Base-by-base conservation (phyloP, 1,140 invertebrate species). In the Lepidurus apus region DNA sequence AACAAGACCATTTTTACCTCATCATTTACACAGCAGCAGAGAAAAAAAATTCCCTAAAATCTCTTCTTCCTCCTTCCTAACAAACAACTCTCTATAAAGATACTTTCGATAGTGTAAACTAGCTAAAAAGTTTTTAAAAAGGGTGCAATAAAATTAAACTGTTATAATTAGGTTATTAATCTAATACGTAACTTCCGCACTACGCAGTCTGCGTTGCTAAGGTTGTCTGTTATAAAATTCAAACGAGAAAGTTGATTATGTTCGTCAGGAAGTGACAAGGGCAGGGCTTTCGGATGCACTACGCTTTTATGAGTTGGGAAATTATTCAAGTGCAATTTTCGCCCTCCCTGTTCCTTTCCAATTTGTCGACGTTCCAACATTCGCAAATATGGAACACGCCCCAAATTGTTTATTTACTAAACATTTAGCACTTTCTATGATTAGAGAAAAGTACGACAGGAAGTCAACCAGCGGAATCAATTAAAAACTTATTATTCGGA, bases 211-310 rank as follows among this genome's bases (percentile, higher is more conserved):
- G 53, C 1, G 11, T 21, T 65, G 21, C 13, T 13, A 65, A 65
- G 7, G 13, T 2, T 21, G 47, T 13, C 21, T 65, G 9, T n/a
- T n/a, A n/a, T n/a, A 21, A 65, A 13, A 7, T 1, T n/a, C 21
- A 21, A 65, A 65, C 13, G 53, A 65, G 13, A 65, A 65, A 65
- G 53, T n/a, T 65, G 6, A 65, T 65, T 65, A 65, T 65, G 53
- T 21, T 65, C 21, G 53, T 21, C 53, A 65, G 53, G 53, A 13
- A n/a, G 53, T 65, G 53, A 65, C 17, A 13, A 17, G 13, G 53
- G 53, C 17, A 21, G 13, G 6, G 53, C 17, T n/a, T 65, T 21
- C 53, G 53, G 9, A 7, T 65, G 17, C 53, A 65, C 13, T 17
- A 65, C 53, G 53, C 13, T 65, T n/a, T 17, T 13, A 65, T 17